A percentile compares a stretch with the other conserved stretches of the same genome.
Evolutionary conservation across 2,113 vertebrate species (phyloP).

Genomic region (Acanthisitta chloris): DNA sequence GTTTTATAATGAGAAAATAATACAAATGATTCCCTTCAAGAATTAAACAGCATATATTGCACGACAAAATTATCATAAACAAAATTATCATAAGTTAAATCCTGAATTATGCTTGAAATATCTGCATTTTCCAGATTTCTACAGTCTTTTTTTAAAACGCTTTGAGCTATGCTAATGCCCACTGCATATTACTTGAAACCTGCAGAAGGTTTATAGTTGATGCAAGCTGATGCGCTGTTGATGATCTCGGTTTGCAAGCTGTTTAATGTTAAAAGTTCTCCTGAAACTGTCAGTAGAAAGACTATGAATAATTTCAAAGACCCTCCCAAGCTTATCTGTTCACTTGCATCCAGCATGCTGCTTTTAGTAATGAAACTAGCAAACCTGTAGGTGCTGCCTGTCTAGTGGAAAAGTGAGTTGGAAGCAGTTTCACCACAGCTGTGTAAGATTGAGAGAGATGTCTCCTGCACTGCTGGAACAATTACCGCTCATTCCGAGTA

Average conservation of each 20-base stretch:
- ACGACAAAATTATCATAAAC: background rate
- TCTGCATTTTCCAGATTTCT: background rate
- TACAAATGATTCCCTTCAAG: background rate
- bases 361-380: background rate
- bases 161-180: background rate
- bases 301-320: conserved; percentile 34
- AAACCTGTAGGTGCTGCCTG: background rate
- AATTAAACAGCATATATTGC: background rate
- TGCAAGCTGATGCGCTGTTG: conserved; percentile 10
- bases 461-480: background rate
- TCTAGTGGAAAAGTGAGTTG: background rate
- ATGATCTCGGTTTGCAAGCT: conserved; percentile 35
- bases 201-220: background rate
- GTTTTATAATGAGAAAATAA: conserved; percentile 23
- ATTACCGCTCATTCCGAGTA: background rate
- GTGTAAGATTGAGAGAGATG: background rate
- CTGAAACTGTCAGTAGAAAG: background rate
- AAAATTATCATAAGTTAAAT: background rate
- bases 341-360: background rate
- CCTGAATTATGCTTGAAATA: background rate
- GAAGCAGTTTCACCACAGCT: background rate
- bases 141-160: background rate
- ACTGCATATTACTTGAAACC: background rate
- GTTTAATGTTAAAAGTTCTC: conserved; percentile 39
- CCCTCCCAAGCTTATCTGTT: conserved; percentile 8